These are phyloP conservation scores for Abscondita cerata DNA, from an alignment of 2,888 invertebrate species.

Conservation along the genomic window DNA sequence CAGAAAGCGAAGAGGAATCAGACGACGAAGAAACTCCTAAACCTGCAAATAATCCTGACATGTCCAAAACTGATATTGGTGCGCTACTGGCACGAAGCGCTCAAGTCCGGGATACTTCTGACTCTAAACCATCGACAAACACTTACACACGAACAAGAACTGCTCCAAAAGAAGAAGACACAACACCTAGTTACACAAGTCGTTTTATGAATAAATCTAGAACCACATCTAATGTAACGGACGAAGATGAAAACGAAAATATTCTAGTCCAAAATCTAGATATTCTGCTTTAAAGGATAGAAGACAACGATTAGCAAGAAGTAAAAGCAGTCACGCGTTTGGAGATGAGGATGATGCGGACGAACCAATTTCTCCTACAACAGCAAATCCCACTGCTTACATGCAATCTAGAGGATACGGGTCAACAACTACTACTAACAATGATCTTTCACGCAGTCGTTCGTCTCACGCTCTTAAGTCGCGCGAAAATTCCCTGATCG, in stretches of 20 bases:
- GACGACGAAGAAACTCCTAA: constrained; percentile 71
- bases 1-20: constrained; percentile 79
- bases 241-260: constrained; percentile 69
- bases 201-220: constrained; percentile 86
- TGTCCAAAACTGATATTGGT: constrained; percentile 62
- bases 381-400: constrained; percentile 83
- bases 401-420: constrained; percentile 73
- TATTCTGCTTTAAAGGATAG: constrained; percentile 88
- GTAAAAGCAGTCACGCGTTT: constrained; percentile 88
- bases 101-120: constrained; percentile 72
- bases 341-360: constrained; percentile 77
- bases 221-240: constrained; percentile 74
- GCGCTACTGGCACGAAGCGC: constrained; percentile 80
- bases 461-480: constrained; percentile 87
- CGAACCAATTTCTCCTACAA: constrained; percentile 80
- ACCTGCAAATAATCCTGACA: constrained; percentile 47
- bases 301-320: constrained; percentile 85
- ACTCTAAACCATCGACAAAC: constrained; percentile 60
- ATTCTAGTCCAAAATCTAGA: constrained; percentile 77
- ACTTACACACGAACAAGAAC: constrained; percentile 55
- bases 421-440: constrained; percentile 65
- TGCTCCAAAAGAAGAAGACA: constrained; percentile 64
- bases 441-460: constrained; percentile 82
- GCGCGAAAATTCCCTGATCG: constrained; percentile 84
- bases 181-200: constrained; percentile 72